Evolutionary conservation across 1,140 invertebrate genomes (phyloP).

Genomic region (Tribolium madens): DNA sequence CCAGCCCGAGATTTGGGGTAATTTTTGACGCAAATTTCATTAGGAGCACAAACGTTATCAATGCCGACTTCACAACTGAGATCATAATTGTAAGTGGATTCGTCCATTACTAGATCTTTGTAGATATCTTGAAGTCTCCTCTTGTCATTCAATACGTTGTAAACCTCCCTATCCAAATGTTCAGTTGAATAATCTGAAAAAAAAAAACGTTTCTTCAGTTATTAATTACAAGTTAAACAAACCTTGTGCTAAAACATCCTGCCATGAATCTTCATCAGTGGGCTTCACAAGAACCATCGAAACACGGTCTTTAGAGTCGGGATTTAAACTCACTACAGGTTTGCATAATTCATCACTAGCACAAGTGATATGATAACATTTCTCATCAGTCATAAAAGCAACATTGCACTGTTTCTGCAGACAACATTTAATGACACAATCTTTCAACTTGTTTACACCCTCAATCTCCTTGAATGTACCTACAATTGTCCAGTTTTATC

Average conservation of each 20-base stretch:
- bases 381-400: conserved; percentile 79
- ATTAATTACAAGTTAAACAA: no score
- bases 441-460: conserved; percentile 69
- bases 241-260: conserved; percentile 66
- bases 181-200: conserved; percentile 52
- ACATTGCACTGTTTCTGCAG: conserved; percentile 77
- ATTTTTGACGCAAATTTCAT: conserved; percentile 75
- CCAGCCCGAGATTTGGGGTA: conserved; percentile 70
- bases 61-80: conserved; percentile 67
- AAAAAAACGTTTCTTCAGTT: no score
- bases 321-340: conserved; percentile 72
- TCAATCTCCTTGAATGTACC: conserved; percentile 73
- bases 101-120: conserved; percentile 58
- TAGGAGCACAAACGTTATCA: conserved; percentile 70
- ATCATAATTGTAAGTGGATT: conserved; percentile 53
- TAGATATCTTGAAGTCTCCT: conserved; percentile 54
- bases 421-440: conserved; percentile 83
- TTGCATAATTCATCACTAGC: conserved; percentile 76
- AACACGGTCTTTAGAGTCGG: conserved; percentile 71
- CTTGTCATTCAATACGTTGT: conserved; percentile 54
- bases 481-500: conserved; percentile 47
- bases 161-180: conserved; percentile 53
- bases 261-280: conserved; percentile 70
- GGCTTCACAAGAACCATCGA: conserved; percentile 84
- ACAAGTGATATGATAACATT: conserved; percentile 84